Conservation (phyloP, 2,113 vertebrate species). For the Arothron firmamentum region DNA sequence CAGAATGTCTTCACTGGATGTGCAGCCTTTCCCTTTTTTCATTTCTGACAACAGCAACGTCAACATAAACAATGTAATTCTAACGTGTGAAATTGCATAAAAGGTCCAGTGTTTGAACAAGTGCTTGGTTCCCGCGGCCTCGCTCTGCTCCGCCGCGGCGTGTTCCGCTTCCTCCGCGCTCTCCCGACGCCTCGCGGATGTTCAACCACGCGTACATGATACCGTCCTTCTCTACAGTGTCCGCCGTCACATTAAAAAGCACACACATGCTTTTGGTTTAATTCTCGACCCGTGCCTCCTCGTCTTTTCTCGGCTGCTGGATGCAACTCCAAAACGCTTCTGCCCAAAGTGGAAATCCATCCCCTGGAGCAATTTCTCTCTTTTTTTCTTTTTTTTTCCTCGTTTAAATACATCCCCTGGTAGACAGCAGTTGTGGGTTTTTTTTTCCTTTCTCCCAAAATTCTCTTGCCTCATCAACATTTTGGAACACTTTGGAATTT, state of each 20-base stretch:
- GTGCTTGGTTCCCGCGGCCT: slow-evolving; percentile 61
- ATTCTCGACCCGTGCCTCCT: slow-evolving; percentile 34
- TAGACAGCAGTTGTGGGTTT: slow-evolving; percentile 20
- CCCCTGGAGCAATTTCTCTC: slow-evolving; percentile 10
- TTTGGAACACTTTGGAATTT: slow-evolving; percentile 62
- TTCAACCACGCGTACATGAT: slow-evolving; percentile 49
- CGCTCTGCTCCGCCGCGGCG: slow-evolving; percentile 48
- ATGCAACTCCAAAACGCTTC: slow-evolving; percentile 49
- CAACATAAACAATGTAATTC: slow-evolving; percentile 59
- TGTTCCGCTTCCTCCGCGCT: slow-evolving; percentile 28
- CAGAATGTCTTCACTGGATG: slow-evolving; percentile 64
- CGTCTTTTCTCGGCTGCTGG: slow-evolving; percentile 41
- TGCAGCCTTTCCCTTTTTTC: slow-evolving; percentile 68
- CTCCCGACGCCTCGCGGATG: slow-evolving; percentile 35
- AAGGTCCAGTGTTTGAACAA: slow-evolving; percentile 71
- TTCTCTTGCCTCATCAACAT: slow-evolving; percentile 34
- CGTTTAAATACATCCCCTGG: slow-evolving; percentile 33
- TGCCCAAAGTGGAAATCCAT: slow-evolving; percentile 45
- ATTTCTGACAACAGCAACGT: slow-evolving; percentile 50
- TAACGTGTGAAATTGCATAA: slow-evolving; percentile 55
- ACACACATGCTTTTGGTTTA: slow-evolving; percentile 22
- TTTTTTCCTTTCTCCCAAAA: slow-evolving; percentile 22
- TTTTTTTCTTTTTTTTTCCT: slow-evolving; percentile 13
- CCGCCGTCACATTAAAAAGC: slow-evolving; percentile 45
- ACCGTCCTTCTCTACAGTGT: slow-evolving; percentile 46